Percentiles rank a stretch among this genome's conserved stretches.
phyloP scores from a whole-genome alignment of 2,113 vertebrate species.

The Enhydra lutris region DNA sequence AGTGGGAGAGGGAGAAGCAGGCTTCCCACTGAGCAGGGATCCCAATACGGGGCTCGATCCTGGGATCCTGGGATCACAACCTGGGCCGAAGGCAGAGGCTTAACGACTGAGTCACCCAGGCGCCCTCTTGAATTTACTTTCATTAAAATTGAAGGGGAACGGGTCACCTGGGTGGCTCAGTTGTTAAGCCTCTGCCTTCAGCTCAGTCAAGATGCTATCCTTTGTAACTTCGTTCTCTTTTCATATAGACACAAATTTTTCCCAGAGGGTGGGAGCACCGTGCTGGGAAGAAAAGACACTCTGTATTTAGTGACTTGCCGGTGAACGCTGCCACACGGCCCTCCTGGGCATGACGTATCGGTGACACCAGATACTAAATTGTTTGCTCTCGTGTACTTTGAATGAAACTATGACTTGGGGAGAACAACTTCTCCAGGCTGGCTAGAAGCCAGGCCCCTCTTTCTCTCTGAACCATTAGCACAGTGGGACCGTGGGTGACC shows the following conservation, averaged over 20 bases:
- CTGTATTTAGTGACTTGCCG: slow-evolving; percentile 21
- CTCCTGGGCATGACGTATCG: background rate
- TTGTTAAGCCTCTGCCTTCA: too few species aligned
- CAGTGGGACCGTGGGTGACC: background rate
- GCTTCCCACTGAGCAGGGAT: too few species aligned
- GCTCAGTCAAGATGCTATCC: background rate
- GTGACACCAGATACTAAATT: background rate
- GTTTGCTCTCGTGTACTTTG: slow-evolving; percentile 14
- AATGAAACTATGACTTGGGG: background rate
- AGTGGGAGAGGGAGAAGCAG: too few species aligned
- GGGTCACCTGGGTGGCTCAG: too few species aligned
- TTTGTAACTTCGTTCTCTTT: background rate
- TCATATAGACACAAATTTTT: background rate
- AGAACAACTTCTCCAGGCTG: background rate
- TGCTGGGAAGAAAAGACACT: background rate
- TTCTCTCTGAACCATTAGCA: background rate
- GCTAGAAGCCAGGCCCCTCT: background rate
- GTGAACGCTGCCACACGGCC: background rate
- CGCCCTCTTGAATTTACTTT: too few species aligned
- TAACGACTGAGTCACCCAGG: too few species aligned
- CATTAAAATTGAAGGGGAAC: too few species aligned
- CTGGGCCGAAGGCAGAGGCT: too few species aligned
- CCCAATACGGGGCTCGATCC: rapidly evolving
- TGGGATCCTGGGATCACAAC: too few species aligned
- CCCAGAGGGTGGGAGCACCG: background rate